Evolutionary conservation across 2,113 vertebrate genomes (phyloP).

Genomic region (Xenopus laevis): DNA sequence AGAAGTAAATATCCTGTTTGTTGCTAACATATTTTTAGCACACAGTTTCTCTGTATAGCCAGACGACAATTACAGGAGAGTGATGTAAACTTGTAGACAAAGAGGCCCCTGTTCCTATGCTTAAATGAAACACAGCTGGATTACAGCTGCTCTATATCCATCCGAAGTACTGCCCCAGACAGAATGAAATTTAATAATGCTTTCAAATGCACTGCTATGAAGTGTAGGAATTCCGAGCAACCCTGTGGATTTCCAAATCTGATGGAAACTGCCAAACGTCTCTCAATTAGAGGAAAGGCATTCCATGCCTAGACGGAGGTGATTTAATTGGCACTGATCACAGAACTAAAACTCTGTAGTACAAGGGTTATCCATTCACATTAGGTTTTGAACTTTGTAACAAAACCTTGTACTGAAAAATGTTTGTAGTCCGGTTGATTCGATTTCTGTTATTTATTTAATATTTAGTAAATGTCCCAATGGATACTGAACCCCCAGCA

Average conservation of each 20-base stretch:
- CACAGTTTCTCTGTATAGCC: slow-evolving; percentile 2
- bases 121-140: slow-evolving; percentile 67
- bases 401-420: background rate
- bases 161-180: slow-evolving; percentile 48
- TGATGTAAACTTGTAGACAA: slow-evolving; percentile 59
- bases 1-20: background rate
- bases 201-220: slow-evolving; percentile 34
- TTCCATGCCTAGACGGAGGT: slow-evolving; percentile 17
- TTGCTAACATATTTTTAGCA: background rate
- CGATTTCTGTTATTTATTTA: background rate
- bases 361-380: no score
- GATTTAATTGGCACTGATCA: background rate
- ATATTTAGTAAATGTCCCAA: background rate
- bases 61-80: slow-evolving; percentile 40
- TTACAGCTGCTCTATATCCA: slow-evolving; percentile 57
- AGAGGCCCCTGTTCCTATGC: slow-evolving; percentile 59
- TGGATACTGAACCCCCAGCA: background rate
- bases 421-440: background rate
- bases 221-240: slow-evolving; percentile 44
- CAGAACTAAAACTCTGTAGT: background rate
- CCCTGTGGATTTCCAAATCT: background rate
- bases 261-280: slow-evolving; percentile 16
- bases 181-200: slow-evolving; percentile 49
- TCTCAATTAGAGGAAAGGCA: slow-evolving; percentile 17
- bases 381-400: no score